Conservation (phyloP, 1,140 invertebrate genomes). For the Drosophila pseudoananassae region DNA sequence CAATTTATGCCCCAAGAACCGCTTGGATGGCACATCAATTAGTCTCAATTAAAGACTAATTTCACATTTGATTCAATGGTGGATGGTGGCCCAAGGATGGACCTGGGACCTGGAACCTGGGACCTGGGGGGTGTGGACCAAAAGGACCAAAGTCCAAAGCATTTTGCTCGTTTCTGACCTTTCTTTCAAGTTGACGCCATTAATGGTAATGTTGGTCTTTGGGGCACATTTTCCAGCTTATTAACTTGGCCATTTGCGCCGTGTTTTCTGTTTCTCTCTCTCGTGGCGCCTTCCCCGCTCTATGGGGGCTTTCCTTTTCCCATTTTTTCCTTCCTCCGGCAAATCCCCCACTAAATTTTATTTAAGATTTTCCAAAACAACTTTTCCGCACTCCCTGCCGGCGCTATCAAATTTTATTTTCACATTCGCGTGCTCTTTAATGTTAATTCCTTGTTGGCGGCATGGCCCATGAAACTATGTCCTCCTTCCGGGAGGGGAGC, state of each 20-base stretch:
- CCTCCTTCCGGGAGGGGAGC: not conserved
- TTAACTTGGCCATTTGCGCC: constrained; percentile 62
- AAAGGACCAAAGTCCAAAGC: no score
- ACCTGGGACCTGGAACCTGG: no score
- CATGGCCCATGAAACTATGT: constrained; percentile 49
- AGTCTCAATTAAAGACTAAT: constrained; percentile 36
- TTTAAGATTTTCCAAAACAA: constrained; percentile 22
- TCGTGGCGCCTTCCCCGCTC: no score
- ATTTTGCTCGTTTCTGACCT: constrained; percentile 6
- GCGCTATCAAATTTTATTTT: constrained; percentile 39
- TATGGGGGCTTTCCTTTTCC: not conserved
- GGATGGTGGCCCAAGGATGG: not conserved
- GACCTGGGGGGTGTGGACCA: not conserved
- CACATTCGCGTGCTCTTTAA: constrained; percentile 53
- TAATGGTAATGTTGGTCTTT: constrained; percentile 63
- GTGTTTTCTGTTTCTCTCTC: constrained; percentile 3
- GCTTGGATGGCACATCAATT: constrained; percentile 20
- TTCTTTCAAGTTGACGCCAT: constrained; percentile 50
- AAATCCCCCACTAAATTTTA: constrained; percentile 16
- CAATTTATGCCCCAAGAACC: constrained; percentile 21
- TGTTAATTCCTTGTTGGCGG: constrained; percentile 30
- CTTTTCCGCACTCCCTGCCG: not conserved
- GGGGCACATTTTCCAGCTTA: constrained; percentile 69
- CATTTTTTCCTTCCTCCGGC: not conserved
- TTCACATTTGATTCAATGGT: constrained; percentile 19